A percentile compares a stretch with the other conserved stretches of the same genome.
These are phyloP conservation scores for Daphoenositta chrysoptera DNA, from an alignment of 2,113 vertebrate genomes.

Conservation along the genomic window DNA sequence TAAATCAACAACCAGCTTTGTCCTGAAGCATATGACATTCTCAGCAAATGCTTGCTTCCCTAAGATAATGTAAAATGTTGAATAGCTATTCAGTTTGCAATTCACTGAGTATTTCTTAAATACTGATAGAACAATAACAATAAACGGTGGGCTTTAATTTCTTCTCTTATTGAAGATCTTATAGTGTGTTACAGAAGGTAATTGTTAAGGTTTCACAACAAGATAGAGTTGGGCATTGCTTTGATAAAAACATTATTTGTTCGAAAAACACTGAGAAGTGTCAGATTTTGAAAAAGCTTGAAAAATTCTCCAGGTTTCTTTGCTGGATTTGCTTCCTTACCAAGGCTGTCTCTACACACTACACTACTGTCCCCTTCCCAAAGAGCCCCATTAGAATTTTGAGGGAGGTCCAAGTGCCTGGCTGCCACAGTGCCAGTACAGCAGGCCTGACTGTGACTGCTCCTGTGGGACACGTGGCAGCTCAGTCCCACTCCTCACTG, in stretches of 20 bases:
- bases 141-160: not conserved
- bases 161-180: not conserved
- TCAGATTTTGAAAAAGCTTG: not conserved
- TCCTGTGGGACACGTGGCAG: not conserved
- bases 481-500: not conserved
- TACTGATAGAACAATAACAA: not conserved
- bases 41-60: not conserved
- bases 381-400: not conserved
- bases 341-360: not conserved
- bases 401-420: not conserved
- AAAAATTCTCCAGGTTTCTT: not conserved
- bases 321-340: not conserved
- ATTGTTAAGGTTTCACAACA: not conserved
- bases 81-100: not conserved
- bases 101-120: not conserved
- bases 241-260: not conserved
- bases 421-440: accelerated
- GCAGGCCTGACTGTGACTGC: not conserved
- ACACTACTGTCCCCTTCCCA: not conserved
- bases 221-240: not conserved
- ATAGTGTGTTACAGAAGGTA: not conserved
- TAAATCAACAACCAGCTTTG: not conserved
- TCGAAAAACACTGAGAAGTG: not conserved
- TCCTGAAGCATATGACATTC: not conserved
- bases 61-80: not conserved